Evolutionary conservation across 1,140 invertebrate species (phyloP).

Genomic region (Venturia canescens): DNA sequence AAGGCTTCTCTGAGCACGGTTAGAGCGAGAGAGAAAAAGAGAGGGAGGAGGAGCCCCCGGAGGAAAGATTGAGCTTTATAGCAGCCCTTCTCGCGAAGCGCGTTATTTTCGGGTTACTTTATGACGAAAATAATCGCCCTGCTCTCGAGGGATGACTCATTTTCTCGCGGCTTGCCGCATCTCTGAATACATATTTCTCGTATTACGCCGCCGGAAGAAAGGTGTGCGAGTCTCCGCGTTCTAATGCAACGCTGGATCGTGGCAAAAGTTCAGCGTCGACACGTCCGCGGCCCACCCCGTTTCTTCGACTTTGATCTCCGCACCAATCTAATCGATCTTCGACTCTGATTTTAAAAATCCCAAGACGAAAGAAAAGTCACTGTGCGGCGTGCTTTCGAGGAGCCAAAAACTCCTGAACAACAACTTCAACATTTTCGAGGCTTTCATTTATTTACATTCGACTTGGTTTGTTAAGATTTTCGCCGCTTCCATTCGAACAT

Average conservation of each 20-base stretch:
- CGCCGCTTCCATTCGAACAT: too few species aligned
- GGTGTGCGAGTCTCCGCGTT: constrained; percentile 33
- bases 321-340: too few species aligned
- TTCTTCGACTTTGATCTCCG: too few species aligned
- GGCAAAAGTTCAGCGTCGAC: background rate
- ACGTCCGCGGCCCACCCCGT: too few species aligned
- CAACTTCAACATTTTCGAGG: too few species aligned
- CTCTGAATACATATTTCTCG: constrained; percentile 42
- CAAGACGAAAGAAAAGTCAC: too few species aligned
- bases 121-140: constrained; percentile 72
- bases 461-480: too few species aligned
- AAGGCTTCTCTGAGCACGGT: constrained; percentile 63
- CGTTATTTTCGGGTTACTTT: constrained; percentile 74
- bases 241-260: background rate
- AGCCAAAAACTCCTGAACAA: too few species aligned
- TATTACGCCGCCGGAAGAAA: constrained; percentile 42
- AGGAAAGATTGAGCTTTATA: background rate
- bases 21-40: background rate
- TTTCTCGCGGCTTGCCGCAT: background rate
- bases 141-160: background rate
- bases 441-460: too few species aligned
- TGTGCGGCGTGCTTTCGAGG: too few species aligned
- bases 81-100: constrained; percentile 61
- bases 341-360: too few species aligned
- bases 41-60: background rate